Base-by-base conservation (phyloP, 1,140 invertebrate species). In the Anthonomus grandis region DNA sequence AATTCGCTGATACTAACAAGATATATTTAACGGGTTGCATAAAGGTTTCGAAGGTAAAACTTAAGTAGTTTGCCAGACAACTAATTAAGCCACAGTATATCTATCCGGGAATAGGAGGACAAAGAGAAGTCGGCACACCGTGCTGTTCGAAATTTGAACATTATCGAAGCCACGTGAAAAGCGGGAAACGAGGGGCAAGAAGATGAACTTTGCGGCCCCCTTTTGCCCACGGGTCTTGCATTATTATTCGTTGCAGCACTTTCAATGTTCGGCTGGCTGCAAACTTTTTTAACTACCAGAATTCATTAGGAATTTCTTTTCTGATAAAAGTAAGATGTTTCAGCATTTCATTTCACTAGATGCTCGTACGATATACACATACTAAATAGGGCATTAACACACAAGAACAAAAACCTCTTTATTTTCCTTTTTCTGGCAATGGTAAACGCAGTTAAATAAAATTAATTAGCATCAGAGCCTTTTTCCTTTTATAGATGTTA, bases 201-300 rank as follows among this genome's bases (percentile, higher is more conserved):
- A 65, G 65, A 67, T 66, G 65, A 69, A 67, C 67, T 69, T 66
- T 67, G n/a, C 63, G 67, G 65, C 62, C 59, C 64, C 62, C 49
- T 42, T 17, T 38, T 41, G 55, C 58, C 46, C 12, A 47, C 48
- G 65, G 51, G 21, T 21, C 51, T 44, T 64, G 64, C 64, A 72
- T 72, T 72, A 72, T 64, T 72, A 72, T 72, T 69, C 70, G 62
- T 21, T 62, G 66, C 67, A 64, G 67, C 69, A 64, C 60, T 53
- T 63, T 51, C 51, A 63, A 63, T 65, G 63, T 59, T 64, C 64
- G 64, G 65, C 27, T 64, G 63, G 67, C 59, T 65, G 64, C 67
- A 72, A 72, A 72, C 69, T 70, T 72, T 71, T 71, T 72, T 70
- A 72, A 70, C 70, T 70, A 70, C 65, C 59, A 65, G 69, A 72